Percentiles rank a stretch among this genome's conserved stretches.
These are phyloP conservation scores for Phasia obesa DNA, from an alignment of 2,888 invertebrate species.

Conservation along the genomic window DNA sequence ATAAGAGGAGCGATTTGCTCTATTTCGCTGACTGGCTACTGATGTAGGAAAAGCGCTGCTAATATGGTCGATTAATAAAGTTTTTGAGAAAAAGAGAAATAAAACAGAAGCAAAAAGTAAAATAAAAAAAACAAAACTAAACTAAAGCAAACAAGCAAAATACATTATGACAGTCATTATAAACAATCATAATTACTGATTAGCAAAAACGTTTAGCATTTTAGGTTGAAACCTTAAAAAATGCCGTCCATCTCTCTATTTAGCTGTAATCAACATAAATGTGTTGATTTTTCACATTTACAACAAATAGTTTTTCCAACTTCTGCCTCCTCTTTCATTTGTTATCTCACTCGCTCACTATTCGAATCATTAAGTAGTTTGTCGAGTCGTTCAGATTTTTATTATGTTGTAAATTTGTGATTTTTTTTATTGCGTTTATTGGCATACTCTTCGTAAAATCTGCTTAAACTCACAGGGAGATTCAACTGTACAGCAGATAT, in stretches of 20 bases:
- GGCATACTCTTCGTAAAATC: background rate
- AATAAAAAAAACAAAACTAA: slow-evolving; percentile 13
- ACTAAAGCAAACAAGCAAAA: slow-evolving; percentile 18
- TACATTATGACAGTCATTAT: slow-evolving; percentile 61
- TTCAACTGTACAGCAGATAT: too few relatives aligned
- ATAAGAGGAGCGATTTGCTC: slow-evolving; percentile 31
- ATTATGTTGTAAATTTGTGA: background rate
- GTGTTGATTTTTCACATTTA: slow-evolving; percentile 55
- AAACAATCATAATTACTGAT: slow-evolving; percentile 66
- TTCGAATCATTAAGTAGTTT: background rate
- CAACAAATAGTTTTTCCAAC: background rate
- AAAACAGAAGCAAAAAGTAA: background rate
- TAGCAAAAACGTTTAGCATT: slow-evolving; percentile 62
- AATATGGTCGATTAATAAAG: slow-evolving; percentile 48
- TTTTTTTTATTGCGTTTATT: background rate
- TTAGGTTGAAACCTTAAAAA: slow-evolving; percentile 46
- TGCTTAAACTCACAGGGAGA: too few relatives aligned
- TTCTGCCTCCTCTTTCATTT: background rate
- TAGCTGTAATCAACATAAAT: slow-evolving; percentile 56
- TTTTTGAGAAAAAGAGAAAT: slow-evolving; percentile 27
- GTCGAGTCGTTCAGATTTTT: background rate
- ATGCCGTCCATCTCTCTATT: slow-evolving; percentile 29
- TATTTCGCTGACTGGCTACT: slow-evolving; percentile 39
- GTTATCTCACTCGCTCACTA: background rate
- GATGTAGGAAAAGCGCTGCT: slow-evolving; percentile 27